phyloP scores from a whole-genome alignment of 2,113 vertebrate species.

The Sylvietta virens region DNA sequence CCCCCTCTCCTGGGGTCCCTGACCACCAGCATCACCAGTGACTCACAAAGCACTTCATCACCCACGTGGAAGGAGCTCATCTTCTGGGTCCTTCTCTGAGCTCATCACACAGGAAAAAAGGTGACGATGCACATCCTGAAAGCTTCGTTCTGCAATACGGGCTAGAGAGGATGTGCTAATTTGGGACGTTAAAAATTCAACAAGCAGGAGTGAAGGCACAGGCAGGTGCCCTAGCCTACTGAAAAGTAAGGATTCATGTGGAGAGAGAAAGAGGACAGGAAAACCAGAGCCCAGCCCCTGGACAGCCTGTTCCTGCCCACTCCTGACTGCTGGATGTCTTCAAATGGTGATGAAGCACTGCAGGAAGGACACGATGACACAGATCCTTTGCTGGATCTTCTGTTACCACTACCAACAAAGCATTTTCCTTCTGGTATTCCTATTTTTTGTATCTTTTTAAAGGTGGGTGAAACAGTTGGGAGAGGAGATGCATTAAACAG shows the following conservation, averaged over 20 bases:
- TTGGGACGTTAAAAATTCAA: not conserved
- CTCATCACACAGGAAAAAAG: not conserved
- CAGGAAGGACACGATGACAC: not conserved
- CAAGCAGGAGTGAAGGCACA: not conserved
- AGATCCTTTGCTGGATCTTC: not conserved
- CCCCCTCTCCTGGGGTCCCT: not conserved
- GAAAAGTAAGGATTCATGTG: not conserved
- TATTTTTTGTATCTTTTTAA: not conserved
- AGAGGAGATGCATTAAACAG: not conserved
- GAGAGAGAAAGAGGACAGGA: not conserved
- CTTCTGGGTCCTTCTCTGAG: not conserved
- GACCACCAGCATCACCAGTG: not conserved
- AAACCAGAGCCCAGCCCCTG: not conserved
- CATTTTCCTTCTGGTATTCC: not conserved
- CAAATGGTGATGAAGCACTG: fast-evolving
- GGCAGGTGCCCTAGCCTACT: not conserved
- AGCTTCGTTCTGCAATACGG: not conserved
- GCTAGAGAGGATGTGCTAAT: not conserved
- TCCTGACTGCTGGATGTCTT: not conserved
- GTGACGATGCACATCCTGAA: not conserved
- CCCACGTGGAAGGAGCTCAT: fast-evolving
- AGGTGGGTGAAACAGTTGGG: not conserved
- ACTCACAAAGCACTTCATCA: not conserved
- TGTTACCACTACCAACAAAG: not conserved
- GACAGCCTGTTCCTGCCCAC: not conserved